Evolutionary conservation across 2,797 vertebrate genomes (phyloP).

Genomic region (Leuciscus waleckii): DNA sequence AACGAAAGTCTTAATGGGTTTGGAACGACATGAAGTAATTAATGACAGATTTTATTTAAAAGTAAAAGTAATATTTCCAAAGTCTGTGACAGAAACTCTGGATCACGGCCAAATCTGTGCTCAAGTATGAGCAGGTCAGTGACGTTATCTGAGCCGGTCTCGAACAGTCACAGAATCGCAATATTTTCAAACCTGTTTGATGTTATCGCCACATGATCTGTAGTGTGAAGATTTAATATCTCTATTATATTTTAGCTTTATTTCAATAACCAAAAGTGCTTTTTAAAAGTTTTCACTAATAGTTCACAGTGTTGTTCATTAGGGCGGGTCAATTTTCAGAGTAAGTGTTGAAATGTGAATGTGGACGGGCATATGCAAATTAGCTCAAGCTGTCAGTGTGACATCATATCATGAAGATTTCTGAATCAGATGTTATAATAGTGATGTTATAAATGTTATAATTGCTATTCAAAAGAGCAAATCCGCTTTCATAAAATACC

Average conservation of each 20-base stretch:
- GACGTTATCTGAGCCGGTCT: too few species aligned
- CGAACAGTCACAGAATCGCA: too few species aligned
- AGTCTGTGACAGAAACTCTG: too few species aligned
- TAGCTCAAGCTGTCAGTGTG: background rate
- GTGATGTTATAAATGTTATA: too few species aligned
- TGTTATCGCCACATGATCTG: background rate
- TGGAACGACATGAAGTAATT: too few species aligned
- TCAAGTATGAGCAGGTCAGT: too few species aligned
- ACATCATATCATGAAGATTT: background rate
- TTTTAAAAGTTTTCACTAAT: background rate
- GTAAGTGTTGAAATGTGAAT: background rate
- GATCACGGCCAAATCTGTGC: too few species aligned
- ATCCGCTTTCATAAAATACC: background rate
- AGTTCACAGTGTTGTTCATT: background rate
- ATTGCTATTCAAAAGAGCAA: background rate
- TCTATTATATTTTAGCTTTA: background rate
- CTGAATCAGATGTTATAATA: background rate
- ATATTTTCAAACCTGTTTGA: too few species aligned
- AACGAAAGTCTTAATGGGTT: too few species aligned
- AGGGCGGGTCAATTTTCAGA: background rate
- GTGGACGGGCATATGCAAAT: background rate
- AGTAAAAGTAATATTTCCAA: too few species aligned
- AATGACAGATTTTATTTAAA: too few species aligned
- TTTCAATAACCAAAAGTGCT: background rate
- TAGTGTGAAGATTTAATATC: background rate